Evolutionary conservation across 2,888 invertebrate genomes (phyloP).

Genomic region (Cecidostiba fungosa): DNA sequence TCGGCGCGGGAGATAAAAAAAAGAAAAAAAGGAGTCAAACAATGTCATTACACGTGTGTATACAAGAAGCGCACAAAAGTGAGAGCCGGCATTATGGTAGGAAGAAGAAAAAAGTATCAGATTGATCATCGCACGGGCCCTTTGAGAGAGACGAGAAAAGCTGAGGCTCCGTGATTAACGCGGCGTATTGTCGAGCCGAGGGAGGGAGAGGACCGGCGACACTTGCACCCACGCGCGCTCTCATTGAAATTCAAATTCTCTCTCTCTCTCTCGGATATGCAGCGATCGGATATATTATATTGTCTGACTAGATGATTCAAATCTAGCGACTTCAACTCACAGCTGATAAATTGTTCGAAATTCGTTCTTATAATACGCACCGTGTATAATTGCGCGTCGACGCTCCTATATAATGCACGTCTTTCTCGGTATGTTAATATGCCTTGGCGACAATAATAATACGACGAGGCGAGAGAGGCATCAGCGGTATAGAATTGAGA

Average conservation of each 20-base stretch:
- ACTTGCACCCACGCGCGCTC: conserved; percentile 51
- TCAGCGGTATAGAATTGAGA: conserved; percentile 19
- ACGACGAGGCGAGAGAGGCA: too few species aligned
- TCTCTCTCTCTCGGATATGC: neutral
- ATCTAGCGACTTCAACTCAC: too few species aligned
- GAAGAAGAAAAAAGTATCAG: conserved; percentile 39
- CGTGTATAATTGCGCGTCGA: neutral
- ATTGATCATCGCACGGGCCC: conserved; percentile 45
- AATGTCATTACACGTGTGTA: conserved; percentile 39
- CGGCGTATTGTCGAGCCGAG: conserved; percentile 26
- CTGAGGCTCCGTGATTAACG: conserved; percentile 58
- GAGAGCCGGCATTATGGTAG: neutral
- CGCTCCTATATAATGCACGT: neutral
- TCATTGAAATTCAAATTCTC: conserved; percentile 60
- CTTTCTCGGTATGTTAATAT: neutral
- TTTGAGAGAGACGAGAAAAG: conserved; percentile 41
- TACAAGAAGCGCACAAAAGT: conserved; percentile 21
- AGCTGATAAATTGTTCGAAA: too few species aligned
- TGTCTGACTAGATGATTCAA: too few species aligned
- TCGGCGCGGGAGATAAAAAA: neutral
- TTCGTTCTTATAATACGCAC: too few species aligned
- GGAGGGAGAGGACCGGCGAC: conserved; percentile 29
- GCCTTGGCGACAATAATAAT: neutral
- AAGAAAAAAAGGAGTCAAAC: neutral
- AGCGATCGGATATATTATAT: too few species aligned